These are phyloP conservation scores for Neoascia interrupta DNA, from an alignment of 2,888 invertebrate species.

Conservation along the genomic window DNA sequence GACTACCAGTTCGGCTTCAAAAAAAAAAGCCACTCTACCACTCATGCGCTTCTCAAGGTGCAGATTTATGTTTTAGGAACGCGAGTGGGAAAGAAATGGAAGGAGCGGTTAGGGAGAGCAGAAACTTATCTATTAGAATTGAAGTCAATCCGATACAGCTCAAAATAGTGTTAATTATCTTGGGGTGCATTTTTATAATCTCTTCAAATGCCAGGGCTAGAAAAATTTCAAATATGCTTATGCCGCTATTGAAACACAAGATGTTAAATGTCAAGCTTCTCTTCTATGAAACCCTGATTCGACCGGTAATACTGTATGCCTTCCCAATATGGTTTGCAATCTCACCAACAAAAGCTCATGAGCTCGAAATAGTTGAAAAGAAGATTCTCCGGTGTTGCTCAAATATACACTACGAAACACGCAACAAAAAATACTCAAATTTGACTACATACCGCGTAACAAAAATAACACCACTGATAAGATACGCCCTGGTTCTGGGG, in stretches of 20 bases:
- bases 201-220: conserved; percentile 1
- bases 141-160: not conserved
- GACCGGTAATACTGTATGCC: not conserved
- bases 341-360: too few relatives aligned
- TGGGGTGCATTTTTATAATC: not conserved
- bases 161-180: not conserved
- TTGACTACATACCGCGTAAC: too few relatives aligned
- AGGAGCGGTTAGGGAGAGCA: not conserved
- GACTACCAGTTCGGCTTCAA: too few relatives aligned
- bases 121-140: not conserved
- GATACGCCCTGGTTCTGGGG: too few relatives aligned
- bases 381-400: too few relatives aligned
- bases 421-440: too few relatives aligned
- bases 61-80: too few relatives aligned
- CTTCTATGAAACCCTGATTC: not conserved
- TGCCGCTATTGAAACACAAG: not conserved
- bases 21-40: too few relatives aligned
- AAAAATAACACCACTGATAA: too few relatives aligned
- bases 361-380: too few relatives aligned
- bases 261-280: not conserved
- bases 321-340: not conserved
- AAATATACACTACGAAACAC: too few relatives aligned
- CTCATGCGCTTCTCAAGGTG: too few relatives aligned
- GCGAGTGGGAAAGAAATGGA: not conserved
- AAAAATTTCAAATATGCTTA: not conserved